These are phyloP conservation scores for Cetoscarus ocellatus DNA, from an alignment of 2,797 vertebrate genomes.

Conservation along the genomic window DNA sequence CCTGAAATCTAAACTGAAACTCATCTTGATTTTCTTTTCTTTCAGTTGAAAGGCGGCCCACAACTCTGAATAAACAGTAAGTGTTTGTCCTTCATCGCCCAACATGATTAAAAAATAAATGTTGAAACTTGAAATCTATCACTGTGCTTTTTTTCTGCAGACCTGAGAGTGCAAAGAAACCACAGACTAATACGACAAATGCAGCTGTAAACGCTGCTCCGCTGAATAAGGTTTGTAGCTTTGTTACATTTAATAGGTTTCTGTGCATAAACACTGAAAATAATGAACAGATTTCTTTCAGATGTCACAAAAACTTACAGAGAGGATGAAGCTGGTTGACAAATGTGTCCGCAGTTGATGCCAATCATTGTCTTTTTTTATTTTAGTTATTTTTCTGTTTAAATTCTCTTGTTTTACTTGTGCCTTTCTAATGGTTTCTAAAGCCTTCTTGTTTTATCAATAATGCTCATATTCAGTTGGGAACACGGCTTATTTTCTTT, in stretches of 20 bases:
- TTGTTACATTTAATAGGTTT: not conserved
- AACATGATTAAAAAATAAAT: not conserved
- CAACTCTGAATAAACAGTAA: conserved; percentile 77
- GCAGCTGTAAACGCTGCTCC: not conserved
- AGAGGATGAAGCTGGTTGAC: too few species aligned
- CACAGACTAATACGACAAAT: not conserved
- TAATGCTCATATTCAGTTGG: too few species aligned
- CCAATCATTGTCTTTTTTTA: too few species aligned
- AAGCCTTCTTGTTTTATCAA: too few species aligned
- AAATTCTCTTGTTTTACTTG: too few species aligned
- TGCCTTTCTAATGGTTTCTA: too few species aligned
- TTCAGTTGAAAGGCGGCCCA: conserved; percentile 40
- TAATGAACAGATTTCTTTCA: not conserved
- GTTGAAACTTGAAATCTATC: not conserved
- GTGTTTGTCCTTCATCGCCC: not conserved
- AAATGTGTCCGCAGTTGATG: too few species aligned
- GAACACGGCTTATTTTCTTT: too few species aligned
- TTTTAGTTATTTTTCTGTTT: too few species aligned
- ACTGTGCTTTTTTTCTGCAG: not conserved
- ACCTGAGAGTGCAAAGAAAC: not conserved
- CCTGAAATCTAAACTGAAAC: conserved; percentile 11
- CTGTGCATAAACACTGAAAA: not conserved
- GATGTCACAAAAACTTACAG: too few species aligned
- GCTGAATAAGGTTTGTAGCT: conserved; percentile 50
- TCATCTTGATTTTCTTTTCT: conserved; percentile 9